A percentile compares a stretch with the other conserved stretches of the same genome.
Evolutionary conservation across 2,113 vertebrate species (phyloP).

Genomic region (Merops nubicus): DNA sequence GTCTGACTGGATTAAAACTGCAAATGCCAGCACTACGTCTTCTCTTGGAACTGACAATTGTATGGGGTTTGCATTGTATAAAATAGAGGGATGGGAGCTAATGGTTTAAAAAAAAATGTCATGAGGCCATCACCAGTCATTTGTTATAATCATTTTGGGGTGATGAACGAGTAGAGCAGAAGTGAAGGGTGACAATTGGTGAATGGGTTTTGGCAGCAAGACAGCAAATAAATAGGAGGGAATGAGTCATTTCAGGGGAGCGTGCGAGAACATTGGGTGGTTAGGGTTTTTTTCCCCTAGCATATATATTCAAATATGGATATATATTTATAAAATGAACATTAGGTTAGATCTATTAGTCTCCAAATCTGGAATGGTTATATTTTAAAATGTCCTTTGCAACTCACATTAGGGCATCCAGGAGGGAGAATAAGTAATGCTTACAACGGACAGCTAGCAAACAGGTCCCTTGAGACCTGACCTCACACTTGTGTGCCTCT

Average conservation of each 20-base stretch:
- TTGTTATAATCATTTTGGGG: conserved; percentile 17
- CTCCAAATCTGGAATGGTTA: background rate
- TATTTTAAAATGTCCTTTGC: conserved; percentile 18
- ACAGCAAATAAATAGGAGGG: conserved; percentile 46
- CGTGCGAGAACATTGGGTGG: background rate
- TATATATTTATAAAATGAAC: conserved; percentile 8
- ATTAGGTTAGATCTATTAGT: conserved; percentile 21
- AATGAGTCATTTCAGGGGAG: conserved; percentile 21
- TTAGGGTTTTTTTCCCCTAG: background rate
- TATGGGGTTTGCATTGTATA: background rate
- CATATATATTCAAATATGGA: conserved; percentile 7
- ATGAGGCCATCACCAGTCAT: background rate
- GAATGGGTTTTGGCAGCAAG: conserved; percentile 36
- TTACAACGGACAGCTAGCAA: background rate
- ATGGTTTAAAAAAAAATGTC: conserved; percentile 3
- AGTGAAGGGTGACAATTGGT: conserved; percentile 38
- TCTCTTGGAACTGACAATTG: background rate
- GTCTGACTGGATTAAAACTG: background rate
- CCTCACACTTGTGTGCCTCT: background rate
- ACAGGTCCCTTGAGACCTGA: background rate
- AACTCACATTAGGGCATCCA: background rate
- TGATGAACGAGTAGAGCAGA: background rate
- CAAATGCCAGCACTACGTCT: background rate
- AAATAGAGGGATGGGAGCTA: background rate
- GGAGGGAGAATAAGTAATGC: background rate